Base-by-base conservation (phyloP, 1,140 invertebrate genomes). In the Daktulosphaira vitifoliae region DNA sequence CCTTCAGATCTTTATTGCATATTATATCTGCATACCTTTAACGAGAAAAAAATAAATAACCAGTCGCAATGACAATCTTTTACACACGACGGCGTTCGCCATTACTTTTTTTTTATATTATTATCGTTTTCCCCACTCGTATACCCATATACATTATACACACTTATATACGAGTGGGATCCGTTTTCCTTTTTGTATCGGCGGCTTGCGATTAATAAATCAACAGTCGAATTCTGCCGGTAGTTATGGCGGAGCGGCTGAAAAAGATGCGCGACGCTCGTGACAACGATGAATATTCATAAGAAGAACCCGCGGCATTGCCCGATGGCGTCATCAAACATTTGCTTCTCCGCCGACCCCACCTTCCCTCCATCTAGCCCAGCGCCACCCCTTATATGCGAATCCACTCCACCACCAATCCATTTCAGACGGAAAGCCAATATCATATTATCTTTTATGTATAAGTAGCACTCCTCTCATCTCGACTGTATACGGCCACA, bases 251-350 rank as follows among this genome's bases (percentile, higher is more conserved):
- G 54, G 16, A n/a, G n/a, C 16, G 54, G 16, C 39, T 62, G 56
- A 22, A 62, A 62, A 62, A 62, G 56, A 62, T 62, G 56, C 56
- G 42, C 42, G 29, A 11, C 29, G 29, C 29, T 33, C 25, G 42
- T 25, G 56, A 62, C 56, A 62, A 46, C 56, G 56, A 48, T 62
- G 56, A 62, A 62, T 62, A 62, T 62, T 62, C 56, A 62, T 62
- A 48, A 42, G 13, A 39, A 33, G 29, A 18, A 20, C 33, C 11
- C 33, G 18, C 51, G 6, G 42, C 18, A 29, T 9, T 48, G 42
- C 44, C 56, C 42, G 42, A 62, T 22, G 56, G 56, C 56, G 42
- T 56, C 53, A 18, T 62, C 56, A 48, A 62, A 62, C 42, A 46
- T 46, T 46, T 42, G 56, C 16, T 11, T 18, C 16, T 16, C 11